Percentiles rank a stretch among this genome's conserved stretches.
Evolutionary conservation across 2,113 vertebrate genomes (phyloP).

Genomic region (Pollachius pollachius): DNA sequence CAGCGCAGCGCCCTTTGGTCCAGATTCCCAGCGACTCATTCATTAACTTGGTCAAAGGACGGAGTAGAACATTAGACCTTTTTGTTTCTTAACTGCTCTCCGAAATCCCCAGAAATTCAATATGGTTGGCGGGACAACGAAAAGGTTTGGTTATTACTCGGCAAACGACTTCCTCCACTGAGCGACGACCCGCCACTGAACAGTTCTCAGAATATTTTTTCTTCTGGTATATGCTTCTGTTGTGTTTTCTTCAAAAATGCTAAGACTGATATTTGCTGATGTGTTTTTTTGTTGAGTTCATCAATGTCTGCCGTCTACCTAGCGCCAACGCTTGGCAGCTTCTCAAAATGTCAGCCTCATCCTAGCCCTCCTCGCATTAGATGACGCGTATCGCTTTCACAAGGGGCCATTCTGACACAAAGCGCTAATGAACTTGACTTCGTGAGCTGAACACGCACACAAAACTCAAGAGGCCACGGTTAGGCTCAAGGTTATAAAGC

Average conservation of each 20-base stretch:
- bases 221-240: constrained; percentile 15
- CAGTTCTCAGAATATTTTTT: constrained; percentile 25
- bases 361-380: too few species aligned
- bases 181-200: constrained; percentile 29
- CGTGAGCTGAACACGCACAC: constrained; percentile 27
- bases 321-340: background rate
- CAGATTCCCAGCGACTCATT: constrained; percentile 6
- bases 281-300: background rate
- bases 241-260: background rate
- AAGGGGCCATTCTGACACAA: background rate
- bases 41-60: too few species aligned
- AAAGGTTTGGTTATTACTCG: constrained; percentile 45
- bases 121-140: constrained; percentile 28
- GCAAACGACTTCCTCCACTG: constrained; percentile 37
- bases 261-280: background rate
- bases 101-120: background rate
- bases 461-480: constrained; percentile 39
- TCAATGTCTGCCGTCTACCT: background rate
- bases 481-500: constrained; percentile 30
- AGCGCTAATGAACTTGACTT: constrained; percentile 31
- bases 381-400: background rate
- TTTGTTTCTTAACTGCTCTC: too few species aligned
- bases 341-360: background rate
- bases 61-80: too few species aligned
- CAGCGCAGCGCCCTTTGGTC: constrained; percentile 26